A percentile compares a stretch with the other conserved stretches of the same genome.
Conservation (phyloP, 1,140 invertebrate species). For the Oedothorax gibbosus region DNA sequence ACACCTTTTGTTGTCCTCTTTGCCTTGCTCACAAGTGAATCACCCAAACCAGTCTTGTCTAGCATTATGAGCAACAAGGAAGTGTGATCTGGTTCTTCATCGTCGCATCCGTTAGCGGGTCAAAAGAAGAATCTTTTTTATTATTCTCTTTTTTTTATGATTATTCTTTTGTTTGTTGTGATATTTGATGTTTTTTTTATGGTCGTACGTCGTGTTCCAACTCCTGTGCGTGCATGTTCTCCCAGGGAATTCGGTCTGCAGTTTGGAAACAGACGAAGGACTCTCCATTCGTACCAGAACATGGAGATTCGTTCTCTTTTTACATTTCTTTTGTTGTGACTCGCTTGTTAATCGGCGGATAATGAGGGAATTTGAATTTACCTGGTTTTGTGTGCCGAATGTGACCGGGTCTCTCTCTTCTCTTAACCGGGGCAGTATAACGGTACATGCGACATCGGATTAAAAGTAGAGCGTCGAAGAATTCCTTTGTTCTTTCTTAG, state of each 20-base stretch:
- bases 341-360: too few relatives aligned
- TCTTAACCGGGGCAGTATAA: conserved; percentile 29
- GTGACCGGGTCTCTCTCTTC: conserved; percentile 24
- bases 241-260: conserved; percentile 60
- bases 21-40: neutral
- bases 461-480: conserved; percentile 5
- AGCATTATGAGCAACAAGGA: conserved; percentile 39
- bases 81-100: conserved; percentile 57
- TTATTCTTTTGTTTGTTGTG: conserved; percentile 37
- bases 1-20: neutral
- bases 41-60: conserved; percentile 33
- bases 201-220: conserved; percentile 3
- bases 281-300: too few relatives aligned
- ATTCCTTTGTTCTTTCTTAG: neutral
- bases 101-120: conserved; percentile 53
- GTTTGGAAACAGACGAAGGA: neutral
- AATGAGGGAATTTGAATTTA: neutral
- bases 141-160: conserved; percentile 42
- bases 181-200: conserved; percentile 53
- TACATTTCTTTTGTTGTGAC: too few relatives aligned
- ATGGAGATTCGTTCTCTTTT: too few relatives aligned
- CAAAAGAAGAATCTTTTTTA: conserved; percentile 48
- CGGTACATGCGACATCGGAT: conserved; percentile 4
- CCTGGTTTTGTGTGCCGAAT: neutral
- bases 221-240: conserved; percentile 59